Evolutionary conservation across 2,888 invertebrate species (phyloP).

Genomic region (Tinea semifulvella): DNA sequence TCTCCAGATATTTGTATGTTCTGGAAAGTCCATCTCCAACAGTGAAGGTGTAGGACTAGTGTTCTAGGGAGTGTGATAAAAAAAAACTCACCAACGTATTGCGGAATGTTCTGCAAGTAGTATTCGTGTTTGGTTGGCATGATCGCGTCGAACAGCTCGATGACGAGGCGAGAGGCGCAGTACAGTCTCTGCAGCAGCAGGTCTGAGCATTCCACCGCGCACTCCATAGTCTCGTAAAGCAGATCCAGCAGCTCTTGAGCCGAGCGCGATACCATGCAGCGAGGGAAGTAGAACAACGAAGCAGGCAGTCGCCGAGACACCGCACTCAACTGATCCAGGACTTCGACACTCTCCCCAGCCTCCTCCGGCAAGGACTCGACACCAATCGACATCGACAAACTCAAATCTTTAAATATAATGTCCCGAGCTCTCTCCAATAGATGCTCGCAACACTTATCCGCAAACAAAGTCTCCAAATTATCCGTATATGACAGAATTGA

Average conservation of each 20-base stretch:
- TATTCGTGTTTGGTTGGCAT: constrained; percentile 84
- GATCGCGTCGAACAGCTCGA: constrained; percentile 79
- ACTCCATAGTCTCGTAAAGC: constrained; percentile 71
- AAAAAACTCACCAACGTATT: constrained; percentile 75
- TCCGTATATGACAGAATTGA: constrained; percentile 74
- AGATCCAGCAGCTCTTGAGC: constrained; percentile 71
- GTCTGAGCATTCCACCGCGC: constrained; percentile 70
- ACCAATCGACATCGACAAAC: constrained; percentile 71
- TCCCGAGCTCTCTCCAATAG: constrained; percentile 73
- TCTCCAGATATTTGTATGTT: too few relatives aligned
- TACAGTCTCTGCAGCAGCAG: constrained; percentile 72
- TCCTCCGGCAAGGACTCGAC: constrained; percentile 46
- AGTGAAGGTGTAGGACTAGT: too few relatives aligned
- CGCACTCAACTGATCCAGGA: constrained; percentile 33
- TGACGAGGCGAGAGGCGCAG: constrained; percentile 74
- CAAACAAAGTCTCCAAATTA: constrained; percentile 79
- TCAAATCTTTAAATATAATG: constrained; percentile 84
- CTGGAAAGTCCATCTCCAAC: too few relatives aligned
- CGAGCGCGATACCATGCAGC: constrained; percentile 69
- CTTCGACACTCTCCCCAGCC: constrained; percentile 17
- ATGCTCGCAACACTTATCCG: constrained; percentile 78
- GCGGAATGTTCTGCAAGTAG: constrained; percentile 84
- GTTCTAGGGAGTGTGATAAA: too few relatives aligned
- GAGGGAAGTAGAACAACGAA: constrained; percentile 56
- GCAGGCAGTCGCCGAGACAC: constrained; percentile 50